phyloP scores from a whole-genome alignment of 2,888 invertebrate species.

The Auanema sp. region DNA sequence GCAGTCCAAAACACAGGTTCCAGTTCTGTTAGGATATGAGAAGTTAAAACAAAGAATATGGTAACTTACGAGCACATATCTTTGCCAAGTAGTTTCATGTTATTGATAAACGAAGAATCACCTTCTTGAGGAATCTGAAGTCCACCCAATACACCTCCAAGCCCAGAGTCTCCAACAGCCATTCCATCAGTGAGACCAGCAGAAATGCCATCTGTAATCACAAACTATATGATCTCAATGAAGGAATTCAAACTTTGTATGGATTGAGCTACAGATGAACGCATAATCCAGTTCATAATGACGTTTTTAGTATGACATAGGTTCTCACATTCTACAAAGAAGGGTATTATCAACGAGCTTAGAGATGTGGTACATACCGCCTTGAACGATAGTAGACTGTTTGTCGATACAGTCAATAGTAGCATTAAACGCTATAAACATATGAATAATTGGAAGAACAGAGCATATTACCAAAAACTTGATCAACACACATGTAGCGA shows the following conservation, averaged over 20 bases:
- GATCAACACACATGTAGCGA: constrained; percentile 47
- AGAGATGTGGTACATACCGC: constrained; percentile 18
- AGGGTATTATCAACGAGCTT: neutral
- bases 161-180: neutral
- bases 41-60: neutral
- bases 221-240: neutral
- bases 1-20: constrained; percentile 48
- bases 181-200: neutral
- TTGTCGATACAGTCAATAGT: constrained; percentile 42
- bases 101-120: neutral
- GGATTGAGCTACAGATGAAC: constrained; percentile 21
- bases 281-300: constrained; percentile 39
- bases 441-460: neutral
- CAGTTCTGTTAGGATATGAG: constrained; percentile 25
- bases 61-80: constrained; percentile 14
- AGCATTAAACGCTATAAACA: constrained; percentile 36
- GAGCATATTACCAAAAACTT: constrained; percentile 24
- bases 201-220: neutral
- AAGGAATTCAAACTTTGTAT: constrained; percentile 27
- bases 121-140: neutral
- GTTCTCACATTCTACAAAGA: constrained; percentile 27
- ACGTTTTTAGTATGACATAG: constrained; percentile 32
- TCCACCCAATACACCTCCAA: constrained; percentile 3
- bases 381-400: constrained; percentile 27
- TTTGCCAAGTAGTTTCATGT: constrained; percentile 6